Evolutionary conservation across 2,888 invertebrate genomes (phyloP).

Genomic region (Lysandra bellargus): DNA sequence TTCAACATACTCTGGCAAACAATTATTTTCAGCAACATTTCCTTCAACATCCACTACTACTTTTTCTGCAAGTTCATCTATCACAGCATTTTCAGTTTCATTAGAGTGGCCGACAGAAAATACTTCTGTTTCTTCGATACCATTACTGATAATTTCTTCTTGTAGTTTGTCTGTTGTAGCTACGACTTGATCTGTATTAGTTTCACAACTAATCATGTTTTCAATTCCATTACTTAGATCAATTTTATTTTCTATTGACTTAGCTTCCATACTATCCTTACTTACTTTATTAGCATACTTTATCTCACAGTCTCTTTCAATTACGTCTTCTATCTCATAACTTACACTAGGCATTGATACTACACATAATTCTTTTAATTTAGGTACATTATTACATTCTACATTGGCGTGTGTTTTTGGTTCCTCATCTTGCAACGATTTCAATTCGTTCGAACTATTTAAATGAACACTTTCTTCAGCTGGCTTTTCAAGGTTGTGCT

Average conservation of each 20-base stretch:
- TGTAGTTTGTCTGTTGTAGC: conserved; percentile 33
- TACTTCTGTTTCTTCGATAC: background rate
- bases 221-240: conserved; percentile 44
- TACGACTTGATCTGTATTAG: conserved; percentile 33
- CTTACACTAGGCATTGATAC: conserved; percentile 70
- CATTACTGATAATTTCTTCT: conserved; percentile 31
- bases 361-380: conserved; percentile 69
- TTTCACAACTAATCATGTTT: conserved; percentile 32
- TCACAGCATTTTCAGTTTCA: background rate
- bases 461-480: conserved; percentile 44
- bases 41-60: background rate
- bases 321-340: conserved; percentile 62
- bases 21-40: background rate
- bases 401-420: conserved; percentile 57
- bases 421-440: conserved; percentile 49
- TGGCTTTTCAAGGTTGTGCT: conserved; percentile 40
- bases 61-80: background rate
- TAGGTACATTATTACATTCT: conserved; percentile 57
- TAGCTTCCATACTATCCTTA: conserved; percentile 68
- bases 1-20: background rate
- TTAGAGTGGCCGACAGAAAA: background rate
- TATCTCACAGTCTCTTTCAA: conserved; percentile 68
- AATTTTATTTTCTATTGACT: conserved; percentile 63
- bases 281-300: conserved; percentile 68
- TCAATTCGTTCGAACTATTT: conserved; percentile 47